Base-by-base conservation (phyloP, 2,797 vertebrate genomes). In the Sciurus vulgaris region DNA sequence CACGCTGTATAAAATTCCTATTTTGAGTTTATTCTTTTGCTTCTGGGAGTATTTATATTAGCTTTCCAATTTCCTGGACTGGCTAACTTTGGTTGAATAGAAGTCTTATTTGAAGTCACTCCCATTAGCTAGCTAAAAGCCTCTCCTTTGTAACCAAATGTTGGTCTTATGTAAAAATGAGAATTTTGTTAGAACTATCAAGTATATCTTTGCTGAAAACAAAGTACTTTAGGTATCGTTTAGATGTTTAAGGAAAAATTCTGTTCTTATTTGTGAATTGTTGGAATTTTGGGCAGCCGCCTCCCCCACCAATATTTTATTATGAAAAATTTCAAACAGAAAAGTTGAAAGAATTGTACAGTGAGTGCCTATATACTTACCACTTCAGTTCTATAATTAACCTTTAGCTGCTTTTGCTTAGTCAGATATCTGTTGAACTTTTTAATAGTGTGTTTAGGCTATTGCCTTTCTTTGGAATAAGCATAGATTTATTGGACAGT, bases 41-140 rank as follows among this genome's bases (percentile, higher is more conserved):
- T 88, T 95, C 61, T 82, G 22, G 56, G 38, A 91, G 51, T 91
- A 54, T 94, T 95, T 96, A 47, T 90, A 54, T 96, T 92, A 95
- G 85, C 74, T 96, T 86, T 94, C 78, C 18, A 79, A 0, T 91
- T 96, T 95, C n/a, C 63, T 41, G 41, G 83, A 77, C 56, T 94
- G 69, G 49, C 44, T 92, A 89, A 73, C n/a, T 89, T 94, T 61
- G 76, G 69, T 93, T 84, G 79, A 95, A 49, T 85, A 61, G 49
- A 91, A 95, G 73, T 96, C 47, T 88, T 88, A 56, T 28, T 89
- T 96, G 74, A 94, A 95, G 73, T 54, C 51, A 87, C 74, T 86
- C 38, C 73, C 14, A 20, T 77, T 81, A 88, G 44, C 47, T 88
- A 96, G 33, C 33, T 69, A 51, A 89, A 89, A 83, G 3, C 33